phyloP scores from a whole-genome alignment of 2,113 vertebrate species.

The Hippoglossus stenolepis region DNA sequence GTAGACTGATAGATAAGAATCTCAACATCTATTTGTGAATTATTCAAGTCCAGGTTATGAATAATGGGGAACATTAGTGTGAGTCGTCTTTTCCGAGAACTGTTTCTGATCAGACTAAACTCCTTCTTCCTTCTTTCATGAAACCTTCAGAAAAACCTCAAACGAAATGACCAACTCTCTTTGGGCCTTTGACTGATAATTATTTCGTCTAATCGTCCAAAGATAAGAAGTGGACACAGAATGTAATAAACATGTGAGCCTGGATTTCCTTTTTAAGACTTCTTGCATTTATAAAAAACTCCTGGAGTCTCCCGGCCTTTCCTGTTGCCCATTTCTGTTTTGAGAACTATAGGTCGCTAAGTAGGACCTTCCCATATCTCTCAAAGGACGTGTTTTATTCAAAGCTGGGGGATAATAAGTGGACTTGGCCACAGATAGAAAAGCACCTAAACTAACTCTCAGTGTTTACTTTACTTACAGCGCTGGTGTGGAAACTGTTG shows the following conservation, averaged over 20 bases:
- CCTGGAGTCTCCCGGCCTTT: not conserved
- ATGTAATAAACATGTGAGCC: too few species aligned
- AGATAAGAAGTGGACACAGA: not conserved
- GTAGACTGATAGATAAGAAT: not conserved
- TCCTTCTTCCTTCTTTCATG: too few species aligned
- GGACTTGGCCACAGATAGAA: constrained; percentile 7
- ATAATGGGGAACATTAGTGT: constrained; percentile 29
- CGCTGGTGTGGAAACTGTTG: not conserved
- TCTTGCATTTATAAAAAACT: too few species aligned
- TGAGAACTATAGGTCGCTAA: not conserved
- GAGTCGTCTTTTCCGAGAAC: constrained; percentile 12
- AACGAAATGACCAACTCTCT: too few species aligned
- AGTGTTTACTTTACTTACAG: constrained; percentile 22
- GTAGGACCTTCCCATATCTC: not conserved
- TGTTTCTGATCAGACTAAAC: not conserved
- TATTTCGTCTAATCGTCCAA: not conserved
- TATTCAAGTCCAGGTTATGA: constrained; percentile 3
- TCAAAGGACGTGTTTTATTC: not conserved
- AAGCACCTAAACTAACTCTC: constrained; percentile 10
- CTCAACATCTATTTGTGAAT: constrained; percentile 3
- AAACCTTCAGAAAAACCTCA: too few species aligned
- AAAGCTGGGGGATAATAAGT: not conserved
- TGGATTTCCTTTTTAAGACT: too few species aligned
- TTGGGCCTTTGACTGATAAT: not conserved
- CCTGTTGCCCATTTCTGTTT: not conserved